Percentiles rank a stretch among this genome's conserved stretches.
Evolutionary conservation across 1,140 invertebrate genomes (phyloP).

Genomic region (Drosophila parvula): DNA sequence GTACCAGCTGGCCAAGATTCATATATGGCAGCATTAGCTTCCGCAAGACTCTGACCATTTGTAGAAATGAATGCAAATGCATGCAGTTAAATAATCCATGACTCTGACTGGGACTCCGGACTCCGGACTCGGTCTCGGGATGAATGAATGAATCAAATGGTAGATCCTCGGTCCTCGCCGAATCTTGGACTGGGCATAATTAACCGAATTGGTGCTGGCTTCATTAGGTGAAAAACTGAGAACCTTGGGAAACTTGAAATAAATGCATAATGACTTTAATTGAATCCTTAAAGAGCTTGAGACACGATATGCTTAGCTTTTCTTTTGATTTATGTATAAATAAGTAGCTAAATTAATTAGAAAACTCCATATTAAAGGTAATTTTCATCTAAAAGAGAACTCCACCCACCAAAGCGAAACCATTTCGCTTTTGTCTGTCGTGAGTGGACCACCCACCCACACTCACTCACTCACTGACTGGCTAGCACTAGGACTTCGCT

Average conservation of each 20-base stretch:
- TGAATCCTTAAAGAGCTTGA: not conserved
- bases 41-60: slow-evolving; percentile 54
- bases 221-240: slow-evolving; percentile 10
- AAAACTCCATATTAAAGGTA: no score
- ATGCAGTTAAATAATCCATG: slow-evolving; percentile 41
- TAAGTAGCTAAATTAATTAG: no score
- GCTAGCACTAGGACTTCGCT: not conserved
- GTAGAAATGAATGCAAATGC: slow-evolving; percentile 59
- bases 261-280: not conserved
- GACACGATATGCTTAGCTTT: not conserved
- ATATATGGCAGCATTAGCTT: slow-evolving; percentile 52
- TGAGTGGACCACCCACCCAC: slow-evolving; percentile 27
- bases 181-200: slow-evolving; percentile 21
- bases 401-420: not conserved
- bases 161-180: not conserved
- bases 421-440: slow-evolving; percentile 11
- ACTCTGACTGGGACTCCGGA: not conserved
- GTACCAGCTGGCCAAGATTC: slow-evolving; percentile 23
- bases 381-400: not conserved
- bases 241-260: not conserved
- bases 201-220: slow-evolving; percentile 20
- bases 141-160: slow-evolving; percentile 25
- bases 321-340: not conserved
- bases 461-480: not conserved
- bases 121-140: not conserved